Conservation (phyloP, 2,797 vertebrate species). For the Sphenodon punctatus region DNA sequence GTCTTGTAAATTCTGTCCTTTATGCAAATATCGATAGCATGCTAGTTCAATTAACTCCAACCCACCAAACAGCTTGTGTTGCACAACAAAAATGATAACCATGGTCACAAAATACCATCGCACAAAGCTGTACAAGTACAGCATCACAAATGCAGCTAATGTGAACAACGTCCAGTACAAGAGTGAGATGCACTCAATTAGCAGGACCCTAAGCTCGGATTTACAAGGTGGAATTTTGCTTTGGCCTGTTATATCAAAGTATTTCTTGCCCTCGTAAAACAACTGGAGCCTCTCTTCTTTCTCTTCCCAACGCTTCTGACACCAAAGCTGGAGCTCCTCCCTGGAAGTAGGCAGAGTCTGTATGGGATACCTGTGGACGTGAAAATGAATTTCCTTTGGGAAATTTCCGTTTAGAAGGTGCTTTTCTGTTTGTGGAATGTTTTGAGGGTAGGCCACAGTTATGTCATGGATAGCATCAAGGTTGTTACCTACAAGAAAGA, state of each 20-base stretch:
- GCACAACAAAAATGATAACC: slow-evolving; percentile 79
- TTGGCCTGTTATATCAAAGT: slow-evolving; percentile 78
- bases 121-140: slow-evolving; percentile 83
- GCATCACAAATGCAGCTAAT: slow-evolving; percentile 71
- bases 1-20: slow-evolving; percentile 29
- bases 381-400: slow-evolving; percentile 96
- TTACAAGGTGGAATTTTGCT: slow-evolving; percentile 89
- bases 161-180: slow-evolving; percentile 92
- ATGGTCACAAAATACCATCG: slow-evolving; percentile 83
- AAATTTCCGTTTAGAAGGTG: slow-evolving; percentile 90
- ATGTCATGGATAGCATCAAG: slow-evolving; percentile 95
- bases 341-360: slow-evolving; percentile 79
- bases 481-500: slow-evolving; percentile 82
- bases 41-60: slow-evolving; percentile 92
- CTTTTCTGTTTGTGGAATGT: slow-evolving; percentile 94
- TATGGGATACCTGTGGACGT: slow-evolving; percentile 86
- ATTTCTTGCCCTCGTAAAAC: slow-evolving; percentile 84
- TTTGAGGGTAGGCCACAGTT: slow-evolving; percentile 95
- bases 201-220: slow-evolving; percentile 86
- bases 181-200: slow-evolving; percentile 87
- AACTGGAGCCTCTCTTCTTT: slow-evolving; percentile 87
- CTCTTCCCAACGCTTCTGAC: slow-evolving; percentile 91
- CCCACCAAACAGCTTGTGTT: slow-evolving; percentile 89
- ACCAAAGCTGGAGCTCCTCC: slow-evolving; percentile 89
- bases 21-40: slow-evolving; percentile 80